A percentile compares a stretch with the other conserved stretches of the same genome.
These are phyloP conservation scores for Prionace glauca DNA, from an alignment of 2,797 vertebrate species.

Conservation along the genomic window DNA sequence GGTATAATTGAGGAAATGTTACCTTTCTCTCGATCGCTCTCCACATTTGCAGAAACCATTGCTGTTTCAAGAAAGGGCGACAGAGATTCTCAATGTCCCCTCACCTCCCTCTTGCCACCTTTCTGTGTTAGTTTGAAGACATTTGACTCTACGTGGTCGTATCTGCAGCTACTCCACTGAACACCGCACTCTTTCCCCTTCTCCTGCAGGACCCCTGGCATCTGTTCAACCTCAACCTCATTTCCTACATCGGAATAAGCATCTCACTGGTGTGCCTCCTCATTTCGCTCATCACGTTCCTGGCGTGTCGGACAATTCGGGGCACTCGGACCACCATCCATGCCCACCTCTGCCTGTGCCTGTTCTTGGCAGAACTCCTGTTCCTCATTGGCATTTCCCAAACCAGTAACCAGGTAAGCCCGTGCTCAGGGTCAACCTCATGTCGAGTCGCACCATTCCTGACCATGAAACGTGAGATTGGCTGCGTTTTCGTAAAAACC, in stretches of 20 bases:
- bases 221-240: neutral
- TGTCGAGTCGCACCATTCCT: neutral
- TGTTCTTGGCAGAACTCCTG: conserved; percentile 50
- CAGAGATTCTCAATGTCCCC: no score
- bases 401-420: conserved; percentile 43
- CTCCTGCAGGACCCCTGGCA: conserved; percentile 22
- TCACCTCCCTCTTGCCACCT: no score
- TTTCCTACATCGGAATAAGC: conserved; percentile 49
- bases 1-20: no score
- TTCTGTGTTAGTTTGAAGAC: neutral
- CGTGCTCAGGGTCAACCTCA: neutral
- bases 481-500: no score
- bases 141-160: neutral
- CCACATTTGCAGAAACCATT: no score
- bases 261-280: conserved; percentile 51
- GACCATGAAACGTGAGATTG: no score
- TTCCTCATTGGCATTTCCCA: conserved; percentile 43
- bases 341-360: conserved; percentile 52
- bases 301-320: conserved; percentile 45
- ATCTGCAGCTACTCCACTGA: neutral
- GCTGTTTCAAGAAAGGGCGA: no score
- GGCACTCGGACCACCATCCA: conserved; percentile 49
- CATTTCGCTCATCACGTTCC: conserved; percentile 48
- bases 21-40: no score
- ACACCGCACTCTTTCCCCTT: no score